These are phyloP conservation scores for Cyprinodon variegatus DNA, from an alignment of 2,113 vertebrate genomes.

Conservation along the genomic window DNA sequence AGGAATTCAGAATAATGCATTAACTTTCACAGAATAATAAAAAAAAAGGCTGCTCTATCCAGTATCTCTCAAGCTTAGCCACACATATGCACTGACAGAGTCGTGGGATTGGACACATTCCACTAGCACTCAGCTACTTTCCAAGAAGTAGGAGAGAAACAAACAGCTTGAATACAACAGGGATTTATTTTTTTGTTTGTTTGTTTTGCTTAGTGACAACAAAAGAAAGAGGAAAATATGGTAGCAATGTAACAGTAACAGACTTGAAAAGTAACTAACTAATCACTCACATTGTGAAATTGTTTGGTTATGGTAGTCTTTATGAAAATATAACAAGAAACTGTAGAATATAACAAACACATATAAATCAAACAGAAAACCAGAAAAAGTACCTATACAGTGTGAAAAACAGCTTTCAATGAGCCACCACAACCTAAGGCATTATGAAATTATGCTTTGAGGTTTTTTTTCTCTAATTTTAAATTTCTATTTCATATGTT, in stretches of 20 bases:
- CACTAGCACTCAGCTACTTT: slow-evolving; percentile 14
- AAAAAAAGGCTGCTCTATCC: not conserved
- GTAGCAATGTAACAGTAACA: slow-evolving; percentile 5
- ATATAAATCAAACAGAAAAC: not conserved
- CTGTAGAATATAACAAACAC: not conserved
- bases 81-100: slow-evolving; percentile 9
- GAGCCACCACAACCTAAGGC: too few relatives aligned
- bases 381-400: not conserved
- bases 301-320: not conserved
- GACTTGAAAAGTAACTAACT: slow-evolving; percentile 4
- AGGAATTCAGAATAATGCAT: not conserved
- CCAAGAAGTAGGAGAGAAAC: slow-evolving; percentile 12
- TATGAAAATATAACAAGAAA: not conserved
- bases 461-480: too few relatives aligned
- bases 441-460: too few relatives aligned
- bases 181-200: slow-evolving; percentile 6
- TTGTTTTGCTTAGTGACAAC: slow-evolving; percentile 6
- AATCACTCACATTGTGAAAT: not conserved
- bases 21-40: not conserved
- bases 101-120: slow-evolving; percentile 5
- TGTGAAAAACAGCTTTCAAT: too few relatives aligned
- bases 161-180: slow-evolving; percentile 10
- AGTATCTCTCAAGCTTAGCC: not conserved
- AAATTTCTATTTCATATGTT: too few relatives aligned
- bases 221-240: slow-evolving; percentile 1